These are phyloP conservation scores for Eristalis arbustorum DNA, from an alignment of 2,888 invertebrate species.

Conservation along the genomic window DNA sequence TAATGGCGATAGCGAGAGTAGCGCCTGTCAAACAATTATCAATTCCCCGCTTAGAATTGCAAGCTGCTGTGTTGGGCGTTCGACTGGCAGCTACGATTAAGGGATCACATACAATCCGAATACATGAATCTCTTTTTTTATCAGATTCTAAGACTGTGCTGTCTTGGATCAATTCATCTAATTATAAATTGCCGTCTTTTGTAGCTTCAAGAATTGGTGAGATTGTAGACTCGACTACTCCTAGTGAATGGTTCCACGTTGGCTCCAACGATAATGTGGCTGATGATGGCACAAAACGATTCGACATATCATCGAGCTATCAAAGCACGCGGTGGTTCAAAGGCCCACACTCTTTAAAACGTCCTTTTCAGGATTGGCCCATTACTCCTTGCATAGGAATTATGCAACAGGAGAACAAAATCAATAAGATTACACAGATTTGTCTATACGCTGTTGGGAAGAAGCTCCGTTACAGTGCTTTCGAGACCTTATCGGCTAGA, in stretches of 20 bases:
- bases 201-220: constrained; percentile 7
- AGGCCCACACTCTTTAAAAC: neutral
- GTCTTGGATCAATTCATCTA: constrained; percentile 2
- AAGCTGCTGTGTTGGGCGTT: no score
- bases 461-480: no score
- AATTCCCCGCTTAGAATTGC: no score
- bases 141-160: constrained; percentile 17
- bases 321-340: constrained; percentile 9
- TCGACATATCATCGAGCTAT: no score
- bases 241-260: constrained; percentile 12
- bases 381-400: neutral
- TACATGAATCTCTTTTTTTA: neutral
- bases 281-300: constrained; percentile 16
- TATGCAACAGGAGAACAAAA: no score
- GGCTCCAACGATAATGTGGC: constrained; percentile 6
- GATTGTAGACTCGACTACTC: constrained; percentile 8
- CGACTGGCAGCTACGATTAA: neutral
- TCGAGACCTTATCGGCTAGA: no score
- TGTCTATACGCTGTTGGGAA: no score
- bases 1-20: no score
- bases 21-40: no score
- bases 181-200: constrained; percentile 10
- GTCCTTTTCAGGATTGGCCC: neutral
- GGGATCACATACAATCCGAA: neutral
- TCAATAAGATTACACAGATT: no score